Conservation (phyloP, 1,140 invertebrate species). For the Yoshiicerus persimilis region DNA sequence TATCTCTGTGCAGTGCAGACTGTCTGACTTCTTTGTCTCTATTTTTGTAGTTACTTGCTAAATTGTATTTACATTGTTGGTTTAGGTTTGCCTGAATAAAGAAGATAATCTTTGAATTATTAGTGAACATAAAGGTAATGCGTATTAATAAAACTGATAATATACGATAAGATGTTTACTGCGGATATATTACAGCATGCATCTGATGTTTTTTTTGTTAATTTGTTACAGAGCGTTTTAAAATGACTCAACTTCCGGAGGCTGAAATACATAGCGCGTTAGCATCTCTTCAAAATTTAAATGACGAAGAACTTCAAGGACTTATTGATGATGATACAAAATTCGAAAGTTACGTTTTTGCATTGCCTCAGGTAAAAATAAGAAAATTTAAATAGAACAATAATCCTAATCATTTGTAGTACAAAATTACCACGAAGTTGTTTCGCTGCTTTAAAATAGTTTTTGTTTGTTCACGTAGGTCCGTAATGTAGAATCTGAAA, state of each 20-base stretch:
- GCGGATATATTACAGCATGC: neutral
- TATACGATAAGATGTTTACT: neutral
- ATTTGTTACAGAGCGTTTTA: neutral
- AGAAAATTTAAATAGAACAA: neutral
- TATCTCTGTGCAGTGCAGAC: too few species aligned
- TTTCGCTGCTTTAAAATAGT: neutral
- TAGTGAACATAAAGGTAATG: neutral
- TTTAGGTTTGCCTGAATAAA: too few species aligned
- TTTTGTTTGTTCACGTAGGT: constrained; percentile 60
- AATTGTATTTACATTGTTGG: too few species aligned
- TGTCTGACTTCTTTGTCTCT: too few species aligned
- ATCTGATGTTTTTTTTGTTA: neutral
- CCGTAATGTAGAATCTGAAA: constrained; percentile 75
- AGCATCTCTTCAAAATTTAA: constrained; percentile 61
- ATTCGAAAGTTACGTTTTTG: constrained; percentile 75
- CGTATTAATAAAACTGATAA: neutral
- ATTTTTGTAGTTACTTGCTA: too few species aligned
- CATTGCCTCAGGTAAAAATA: constrained; percentile 72
- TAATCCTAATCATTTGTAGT: neutral
- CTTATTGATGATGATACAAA: constrained; percentile 80
- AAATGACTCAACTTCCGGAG: constrained; percentile 39
- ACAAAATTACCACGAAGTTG: neutral
- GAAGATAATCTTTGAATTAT: too few species aligned
- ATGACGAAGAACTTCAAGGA: constrained; percentile 75
- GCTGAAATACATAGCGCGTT: constrained; percentile 57